Evolutionary conservation across 2,888 invertebrate genomes (phyloP).

Genomic region (Pseudococcus jackbeardsleyi): DNA sequence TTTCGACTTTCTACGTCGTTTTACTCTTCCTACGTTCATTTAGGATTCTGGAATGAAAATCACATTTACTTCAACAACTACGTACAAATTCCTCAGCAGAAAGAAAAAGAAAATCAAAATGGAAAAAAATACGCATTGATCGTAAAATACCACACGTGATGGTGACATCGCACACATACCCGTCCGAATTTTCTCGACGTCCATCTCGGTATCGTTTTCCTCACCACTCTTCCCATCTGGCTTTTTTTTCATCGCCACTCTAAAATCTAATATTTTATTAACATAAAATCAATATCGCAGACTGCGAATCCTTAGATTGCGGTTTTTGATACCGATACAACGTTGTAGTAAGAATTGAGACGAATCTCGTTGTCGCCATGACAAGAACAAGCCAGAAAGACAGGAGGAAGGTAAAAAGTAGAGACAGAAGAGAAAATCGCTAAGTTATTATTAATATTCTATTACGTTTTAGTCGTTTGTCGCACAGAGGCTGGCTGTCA

Average conservation of each 20-base stretch:
- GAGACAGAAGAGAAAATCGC: slow-evolving; percentile 6
- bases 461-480: slow-evolving; percentile 47
- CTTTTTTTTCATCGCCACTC: too few relatives aligned
- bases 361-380: not conserved
- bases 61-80: too few relatives aligned
- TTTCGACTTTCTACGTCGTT: too few relatives aligned
- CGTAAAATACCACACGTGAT: too few relatives aligned
- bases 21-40: too few relatives aligned
- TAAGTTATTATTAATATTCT: slow-evolving; percentile 48
- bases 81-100: too few relatives aligned
- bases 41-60: too few relatives aligned
- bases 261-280: not conserved
- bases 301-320: not conserved
- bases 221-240: not conserved
- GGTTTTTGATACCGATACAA: not conserved
- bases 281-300: not conserved
- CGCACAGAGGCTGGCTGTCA: not conserved
- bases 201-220: not conserved
- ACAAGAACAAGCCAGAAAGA: too few relatives aligned
- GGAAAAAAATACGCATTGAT: too few relatives aligned
- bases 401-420: not conserved
- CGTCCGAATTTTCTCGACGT: not conserved
- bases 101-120: too few relatives aligned
- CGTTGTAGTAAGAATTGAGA: too few relatives aligned
- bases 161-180: too few relatives aligned